Conservation (phyloP, 2,888 invertebrate genomes). For the Philereme vetulata region DNA sequence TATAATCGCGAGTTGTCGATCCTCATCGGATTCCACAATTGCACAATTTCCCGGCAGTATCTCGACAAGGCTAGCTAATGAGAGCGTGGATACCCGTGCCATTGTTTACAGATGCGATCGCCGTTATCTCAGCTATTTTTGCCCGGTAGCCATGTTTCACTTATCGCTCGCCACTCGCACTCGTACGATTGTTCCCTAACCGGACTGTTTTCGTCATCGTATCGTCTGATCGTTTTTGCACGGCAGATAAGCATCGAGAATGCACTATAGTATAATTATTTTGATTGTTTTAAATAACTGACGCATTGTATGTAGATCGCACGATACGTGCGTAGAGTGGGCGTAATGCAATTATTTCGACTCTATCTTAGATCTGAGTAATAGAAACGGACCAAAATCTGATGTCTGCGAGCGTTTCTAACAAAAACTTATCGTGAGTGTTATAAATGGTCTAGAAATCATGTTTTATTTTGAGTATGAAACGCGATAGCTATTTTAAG, state of each 20-base stretch:
- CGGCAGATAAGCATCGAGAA: conserved; percentile 47
- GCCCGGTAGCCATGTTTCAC: conserved; percentile 76
- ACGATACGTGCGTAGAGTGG: conserved; percentile 36
- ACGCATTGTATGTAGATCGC: conserved; percentile 44
- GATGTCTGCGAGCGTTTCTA: conserved; percentile 24
- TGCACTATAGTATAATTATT: conserved; percentile 54
- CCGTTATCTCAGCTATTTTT: conserved; percentile 76
- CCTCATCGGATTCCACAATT: conserved; percentile 70
- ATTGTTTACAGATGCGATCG: conserved; percentile 80
- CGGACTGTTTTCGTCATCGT: conserved; percentile 69
- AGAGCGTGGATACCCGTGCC: conserved; percentile 75
- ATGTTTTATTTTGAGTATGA: conserved; percentile 3
- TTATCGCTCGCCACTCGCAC: conserved; percentile 70
- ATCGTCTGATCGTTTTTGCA: conserved; percentile 48
- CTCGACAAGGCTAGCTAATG: conserved; percentile 77
- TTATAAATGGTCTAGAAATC: conserved; percentile 22
- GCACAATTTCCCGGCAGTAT: conserved; percentile 67
- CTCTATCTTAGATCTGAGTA: conserved; percentile 38
- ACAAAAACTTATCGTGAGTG: conserved; percentile 26
- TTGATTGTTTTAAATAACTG: conserved; percentile 51
- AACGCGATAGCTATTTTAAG: conserved; percentile 6
- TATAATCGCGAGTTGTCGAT: conserved; percentile 63
- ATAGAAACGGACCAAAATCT: conserved; percentile 35
- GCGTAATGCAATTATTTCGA: conserved; percentile 39
- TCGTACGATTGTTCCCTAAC: conserved; percentile 70